A percentile compares a stretch with the other conserved stretches of the same genome.
These are phyloP conservation scores for Leptodactylus fallax DNA, from an alignment of 2,797 vertebrate genomes.

Conservation along the genomic window DNA sequence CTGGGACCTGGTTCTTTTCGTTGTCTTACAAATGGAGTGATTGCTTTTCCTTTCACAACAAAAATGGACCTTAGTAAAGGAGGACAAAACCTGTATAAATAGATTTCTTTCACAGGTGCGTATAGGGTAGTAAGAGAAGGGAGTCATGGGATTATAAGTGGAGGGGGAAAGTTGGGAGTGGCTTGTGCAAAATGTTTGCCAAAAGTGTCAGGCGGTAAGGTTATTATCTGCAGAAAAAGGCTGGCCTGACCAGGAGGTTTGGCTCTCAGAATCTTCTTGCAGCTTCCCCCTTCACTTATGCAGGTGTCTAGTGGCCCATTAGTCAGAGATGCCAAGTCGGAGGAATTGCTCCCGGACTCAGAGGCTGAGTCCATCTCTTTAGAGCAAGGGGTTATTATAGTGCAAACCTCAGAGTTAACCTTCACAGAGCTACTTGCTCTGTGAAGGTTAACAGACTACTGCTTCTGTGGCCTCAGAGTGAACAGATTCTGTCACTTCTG, in stretches of 20 bases:
- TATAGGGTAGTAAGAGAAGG: conserved; percentile 27
- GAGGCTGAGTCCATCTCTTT: conserved; percentile 59
- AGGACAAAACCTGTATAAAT: conserved; percentile 33
- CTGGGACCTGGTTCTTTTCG: not conserved
- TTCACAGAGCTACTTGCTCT: conserved; percentile 34
- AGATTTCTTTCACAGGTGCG: conserved; percentile 23
- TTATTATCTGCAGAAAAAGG: conserved; percentile 70
- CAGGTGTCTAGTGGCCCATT: conserved; percentile 18
- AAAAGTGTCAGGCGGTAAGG: conserved; percentile 76
- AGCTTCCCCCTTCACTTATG: conserved; percentile 61
- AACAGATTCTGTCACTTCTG: conserved; percentile 44
- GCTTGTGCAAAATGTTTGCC: conserved; percentile 84
- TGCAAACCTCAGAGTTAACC: conserved; percentile 63
- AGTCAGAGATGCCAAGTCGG: conserved; percentile 45
- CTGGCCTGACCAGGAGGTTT: conserved; percentile 65
- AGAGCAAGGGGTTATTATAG: conserved; percentile 39
- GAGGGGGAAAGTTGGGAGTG: conserved; percentile 32
- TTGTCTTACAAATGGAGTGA: not conserved
- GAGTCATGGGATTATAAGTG: conserved; percentile 18
- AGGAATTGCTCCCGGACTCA: conserved; percentile 39
- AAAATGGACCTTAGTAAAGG: conserved; percentile 33
- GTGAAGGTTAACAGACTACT: no score
- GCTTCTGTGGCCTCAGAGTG: conserved; percentile 34
- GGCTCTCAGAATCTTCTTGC: conserved; percentile 63
- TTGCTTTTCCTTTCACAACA: not conserved